Percentiles rank a stretch among this genome's conserved stretches.
Evolutionary conservation across 2,113 vertebrate species (phyloP).

Genomic region (Chunga burmeisteri): DNA sequence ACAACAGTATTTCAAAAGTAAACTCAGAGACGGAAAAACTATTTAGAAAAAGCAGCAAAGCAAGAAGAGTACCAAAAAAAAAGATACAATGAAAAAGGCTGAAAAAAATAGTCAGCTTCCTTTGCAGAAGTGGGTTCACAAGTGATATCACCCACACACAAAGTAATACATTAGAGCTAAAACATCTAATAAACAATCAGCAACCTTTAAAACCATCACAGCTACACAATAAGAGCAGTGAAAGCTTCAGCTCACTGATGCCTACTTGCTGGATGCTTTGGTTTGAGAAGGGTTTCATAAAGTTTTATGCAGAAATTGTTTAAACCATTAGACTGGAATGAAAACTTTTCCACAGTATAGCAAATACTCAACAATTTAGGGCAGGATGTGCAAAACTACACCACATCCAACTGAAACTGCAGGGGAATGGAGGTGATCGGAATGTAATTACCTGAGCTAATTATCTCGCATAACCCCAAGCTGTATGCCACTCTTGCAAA

Average conservation of each 20-base stretch:
- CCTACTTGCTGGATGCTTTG: not conserved
- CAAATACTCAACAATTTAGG: not conserved
- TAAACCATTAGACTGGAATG: not conserved
- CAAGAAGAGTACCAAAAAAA: not conserved
- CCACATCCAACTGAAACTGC: slow-evolving; percentile 22
- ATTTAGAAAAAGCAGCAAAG: not conserved
- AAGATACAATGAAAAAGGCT: not conserved
- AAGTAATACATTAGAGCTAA: not conserved
- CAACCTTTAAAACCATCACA: not conserved
- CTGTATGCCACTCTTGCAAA: not conserved
- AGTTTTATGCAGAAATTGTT: not conserved
- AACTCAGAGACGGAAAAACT: not conserved
- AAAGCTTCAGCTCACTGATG: not conserved
- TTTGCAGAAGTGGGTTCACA: not conserved
- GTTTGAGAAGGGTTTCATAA: not conserved
- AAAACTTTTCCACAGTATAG: not conserved
- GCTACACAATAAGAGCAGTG: not conserved
- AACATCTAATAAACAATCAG: not conserved
- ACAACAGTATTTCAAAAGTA: not conserved
- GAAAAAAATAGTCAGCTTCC: not conserved
- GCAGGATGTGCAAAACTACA: not conserved
- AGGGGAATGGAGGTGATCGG: slow-evolving; percentile 10
- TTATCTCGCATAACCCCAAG: slow-evolving; percentile 52
- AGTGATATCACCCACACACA: not conserved
- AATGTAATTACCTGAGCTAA: slow-evolving; percentile 58